Evolutionary conservation across 2,888 invertebrate species (phyloP).

Genomic region (Ennomos fuscantarius): DNA sequence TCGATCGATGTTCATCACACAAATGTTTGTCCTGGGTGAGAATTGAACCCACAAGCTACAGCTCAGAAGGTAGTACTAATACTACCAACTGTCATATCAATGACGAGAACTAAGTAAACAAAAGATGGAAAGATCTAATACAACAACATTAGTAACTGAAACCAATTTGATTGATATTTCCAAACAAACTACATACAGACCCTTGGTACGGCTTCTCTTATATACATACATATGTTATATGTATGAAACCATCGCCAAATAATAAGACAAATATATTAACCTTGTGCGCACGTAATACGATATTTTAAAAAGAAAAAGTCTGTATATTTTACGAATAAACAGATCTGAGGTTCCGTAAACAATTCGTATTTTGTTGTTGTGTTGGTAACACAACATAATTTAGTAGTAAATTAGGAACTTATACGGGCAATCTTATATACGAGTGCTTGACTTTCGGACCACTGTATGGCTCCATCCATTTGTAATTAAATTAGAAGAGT

Average conservation of each 20-base stretch:
- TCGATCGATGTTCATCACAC: too few species aligned
- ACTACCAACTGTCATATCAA: too few species aligned
- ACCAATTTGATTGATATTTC: slow-evolving; percentile 28
- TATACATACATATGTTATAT: slow-evolving; percentile 2
- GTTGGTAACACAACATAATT: too few species aligned
- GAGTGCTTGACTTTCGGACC: too few species aligned
- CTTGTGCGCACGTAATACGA: slow-evolving; percentile 66
- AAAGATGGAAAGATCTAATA: slow-evolving; percentile 8
- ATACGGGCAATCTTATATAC: too few species aligned
- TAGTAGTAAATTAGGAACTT: too few species aligned
- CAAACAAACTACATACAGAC: slow-evolving; percentile 39
- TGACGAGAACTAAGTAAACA: slow-evolving; percentile 1
- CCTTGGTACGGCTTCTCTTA: slow-evolving; percentile 67
- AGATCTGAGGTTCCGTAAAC: slow-evolving; percentile 14
- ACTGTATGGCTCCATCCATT: too few species aligned
- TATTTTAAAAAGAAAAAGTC: slow-evolving; percentile 64
- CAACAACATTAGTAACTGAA: slow-evolving; percentile 28
- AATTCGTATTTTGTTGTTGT: too few species aligned
- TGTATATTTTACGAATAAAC: not conserved
- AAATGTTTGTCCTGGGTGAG: too few species aligned
- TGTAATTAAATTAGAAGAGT: too few species aligned
- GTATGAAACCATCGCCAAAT: slow-evolving; percentile 62
- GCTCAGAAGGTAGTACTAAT: too few species aligned
- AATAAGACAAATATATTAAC: slow-evolving; percentile 68
- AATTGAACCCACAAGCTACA: too few species aligned